phyloP scores from a whole-genome alignment of 2,888 invertebrate genomes.

The Thyatira batis region DNA sequence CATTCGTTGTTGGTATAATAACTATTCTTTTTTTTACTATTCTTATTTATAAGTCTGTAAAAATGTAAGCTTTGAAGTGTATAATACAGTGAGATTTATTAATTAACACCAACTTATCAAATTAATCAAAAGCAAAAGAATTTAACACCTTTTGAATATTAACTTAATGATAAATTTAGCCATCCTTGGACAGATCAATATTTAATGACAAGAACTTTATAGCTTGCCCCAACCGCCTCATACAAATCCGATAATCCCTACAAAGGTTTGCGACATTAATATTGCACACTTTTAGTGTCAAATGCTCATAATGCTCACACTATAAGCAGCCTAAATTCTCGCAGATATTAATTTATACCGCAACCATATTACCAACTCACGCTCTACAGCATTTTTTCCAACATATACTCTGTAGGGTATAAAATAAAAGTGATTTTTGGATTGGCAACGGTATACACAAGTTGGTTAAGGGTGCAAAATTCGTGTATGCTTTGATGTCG shows the following conservation, averaged over 20 bases:
- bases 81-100: no score
- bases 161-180: no score
- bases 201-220: conserved; percentile 3
- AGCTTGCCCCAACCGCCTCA: conserved; percentile 8
- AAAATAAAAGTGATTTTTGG: conserved; percentile 5
- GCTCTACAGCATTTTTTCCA: conserved; percentile 8
- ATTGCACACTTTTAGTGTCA: conserved; percentile 70
- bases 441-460: neutral
- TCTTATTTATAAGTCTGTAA: no score
- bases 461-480: conserved; percentile 34
- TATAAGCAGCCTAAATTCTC: conserved; percentile 56
- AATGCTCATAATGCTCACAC: conserved; percentile 53
- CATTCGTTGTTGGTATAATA: no score
- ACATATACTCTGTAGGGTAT: neutral
- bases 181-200: neutral
- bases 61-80: no score
- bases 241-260: conserved; percentile 42
- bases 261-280: conserved; percentile 54
- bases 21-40: no score
- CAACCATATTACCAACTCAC: conserved; percentile 26
- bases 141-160: no score
- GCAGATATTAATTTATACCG: conserved; percentile 68
- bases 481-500: conserved; percentile 61
- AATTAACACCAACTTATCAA: no score
- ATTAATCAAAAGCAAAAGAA: no score